phyloP scores from a whole-genome alignment of 2,888 invertebrate species.

The Malthinus flaveolus region DNA sequence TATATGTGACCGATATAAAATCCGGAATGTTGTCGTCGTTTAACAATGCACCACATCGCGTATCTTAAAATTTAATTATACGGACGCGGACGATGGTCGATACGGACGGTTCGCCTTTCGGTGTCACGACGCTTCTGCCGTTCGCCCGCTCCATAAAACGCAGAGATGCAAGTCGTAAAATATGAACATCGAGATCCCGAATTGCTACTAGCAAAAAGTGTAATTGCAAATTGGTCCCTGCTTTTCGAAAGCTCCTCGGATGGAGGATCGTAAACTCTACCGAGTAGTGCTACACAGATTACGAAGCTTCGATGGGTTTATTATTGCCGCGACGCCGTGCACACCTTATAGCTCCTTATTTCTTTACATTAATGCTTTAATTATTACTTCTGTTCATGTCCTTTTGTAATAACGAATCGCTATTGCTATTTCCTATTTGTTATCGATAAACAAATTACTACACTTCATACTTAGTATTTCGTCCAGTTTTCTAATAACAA shows the following conservation, averaged over 20 bases:
- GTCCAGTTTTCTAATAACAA: no score
- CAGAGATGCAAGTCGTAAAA: conserved; percentile 48
- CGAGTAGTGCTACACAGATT: conserved; percentile 41
- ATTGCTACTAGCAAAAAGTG: conserved; percentile 45
- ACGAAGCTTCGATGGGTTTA: conserved; percentile 43
- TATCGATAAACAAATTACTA: no score
- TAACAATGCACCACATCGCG: conserved; percentile 28
- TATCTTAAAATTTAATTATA: conserved; percentile 44
- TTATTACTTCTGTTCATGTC: conserved; percentile 28
- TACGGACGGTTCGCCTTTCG: conserved; percentile 25
- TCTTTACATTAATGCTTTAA: conserved; percentile 34
- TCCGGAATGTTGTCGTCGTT: conserved; percentile 23
- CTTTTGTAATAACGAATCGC: not conserved
- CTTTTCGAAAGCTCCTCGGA: conserved; percentile 34
- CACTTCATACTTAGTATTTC: no score
- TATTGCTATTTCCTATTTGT: no score
- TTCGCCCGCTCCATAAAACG: conserved; percentile 41
- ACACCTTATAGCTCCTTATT: conserved; percentile 32
- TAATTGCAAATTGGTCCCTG: conserved; percentile 48
- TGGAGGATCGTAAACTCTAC: conserved; percentile 44
- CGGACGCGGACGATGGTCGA: conserved; percentile 43
- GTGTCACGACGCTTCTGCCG: conserved; percentile 16
- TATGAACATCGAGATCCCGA: conserved; percentile 43
- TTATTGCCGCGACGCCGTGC: conserved; percentile 38
- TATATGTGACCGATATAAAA: conserved; percentile 28